Evolutionary conservation across 2,888 invertebrate genomes (phyloP).

Genomic region (Scaptomyza parva): DNA sequence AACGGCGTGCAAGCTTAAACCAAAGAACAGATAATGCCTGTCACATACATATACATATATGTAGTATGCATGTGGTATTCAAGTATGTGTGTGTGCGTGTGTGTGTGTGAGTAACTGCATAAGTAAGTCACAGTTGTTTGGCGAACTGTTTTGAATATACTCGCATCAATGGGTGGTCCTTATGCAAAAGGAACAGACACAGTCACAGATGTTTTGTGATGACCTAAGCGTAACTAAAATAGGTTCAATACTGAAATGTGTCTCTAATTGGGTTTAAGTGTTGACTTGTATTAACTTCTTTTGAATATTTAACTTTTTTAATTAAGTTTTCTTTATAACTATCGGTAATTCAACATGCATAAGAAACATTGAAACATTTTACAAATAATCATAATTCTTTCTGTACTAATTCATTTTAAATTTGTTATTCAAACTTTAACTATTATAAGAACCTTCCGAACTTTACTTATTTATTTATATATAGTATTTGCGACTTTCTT

Average conservation of each 20-base stretch:
- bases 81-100: neutral
- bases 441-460: too few relatives aligned
- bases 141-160: neutral
- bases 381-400: too few relatives aligned
- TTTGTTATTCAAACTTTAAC: too few relatives aligned
- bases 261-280: neutral
- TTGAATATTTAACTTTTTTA: too few relatives aligned
- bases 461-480: too few relatives aligned
- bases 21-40: constrained; percentile 37
- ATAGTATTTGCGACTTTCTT: too few relatives aligned
- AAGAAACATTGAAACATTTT: too few relatives aligned
- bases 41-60: neutral
- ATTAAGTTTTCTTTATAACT: neutral
- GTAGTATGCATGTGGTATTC: neutral
- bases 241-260: neutral
- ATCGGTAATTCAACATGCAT: too few relatives aligned
- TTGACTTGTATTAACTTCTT: too few relatives aligned
- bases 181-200: neutral
- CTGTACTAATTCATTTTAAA: too few relatives aligned
- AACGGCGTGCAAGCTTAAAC: constrained; percentile 53
- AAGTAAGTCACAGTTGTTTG: constrained; percentile 19
- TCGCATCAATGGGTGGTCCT: constrained; percentile 12
- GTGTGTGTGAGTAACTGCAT: constrained; percentile 2
- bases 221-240: neutral
- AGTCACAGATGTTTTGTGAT: neutral